These are phyloP conservation scores for Luidia sarsii DNA, from an alignment of 53 echinoderm and acorn worm genomes.

Conservation along the genomic window DNA sequence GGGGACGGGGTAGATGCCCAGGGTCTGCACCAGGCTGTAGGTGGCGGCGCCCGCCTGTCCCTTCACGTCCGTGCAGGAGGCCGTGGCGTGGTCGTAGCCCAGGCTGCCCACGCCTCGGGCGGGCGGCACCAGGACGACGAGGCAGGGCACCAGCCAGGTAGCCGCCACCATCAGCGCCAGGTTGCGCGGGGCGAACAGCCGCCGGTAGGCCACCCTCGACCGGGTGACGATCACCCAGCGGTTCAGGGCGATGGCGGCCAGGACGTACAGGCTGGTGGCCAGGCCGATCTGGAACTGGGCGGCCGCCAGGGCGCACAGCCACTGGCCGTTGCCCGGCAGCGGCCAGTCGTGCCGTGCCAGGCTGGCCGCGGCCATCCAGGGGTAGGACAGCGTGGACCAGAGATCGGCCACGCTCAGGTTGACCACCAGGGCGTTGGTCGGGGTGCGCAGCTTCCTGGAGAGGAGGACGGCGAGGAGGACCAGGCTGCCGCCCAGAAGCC, in stretches of 20 bases:
- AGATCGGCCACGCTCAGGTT: no score
- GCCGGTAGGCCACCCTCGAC: background rate
- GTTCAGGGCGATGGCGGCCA: slow-evolving; percentile 31
- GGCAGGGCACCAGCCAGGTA: slow-evolving; percentile 23
- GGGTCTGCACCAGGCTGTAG: slow-evolving; percentile 9
- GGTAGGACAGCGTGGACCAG: slow-evolving; percentile 11
- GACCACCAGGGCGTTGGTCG: no score
- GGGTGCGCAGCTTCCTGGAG: slow-evolving; percentile 48
- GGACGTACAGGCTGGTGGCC: slow-evolving; percentile 10
- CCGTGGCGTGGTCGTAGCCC: background rate
- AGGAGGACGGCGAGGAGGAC: slow-evolving; percentile 42
- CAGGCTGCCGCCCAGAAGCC: slow-evolving; percentile 29
- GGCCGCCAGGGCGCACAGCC: slow-evolving; percentile 5
- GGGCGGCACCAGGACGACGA: slow-evolving; percentile 9
- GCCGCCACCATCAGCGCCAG: slow-evolving; percentile 19
- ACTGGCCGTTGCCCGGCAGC: background rate
- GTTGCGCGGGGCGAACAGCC: slow-evolving; percentile 12
- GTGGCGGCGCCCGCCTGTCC: background rate
- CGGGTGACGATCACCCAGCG: slow-evolving; percentile 22
- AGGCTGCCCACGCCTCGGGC: background rate
- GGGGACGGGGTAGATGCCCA: slow-evolving; percentile 29
- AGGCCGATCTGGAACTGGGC: slow-evolving; percentile 16
- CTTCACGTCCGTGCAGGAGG: slow-evolving; percentile 11
- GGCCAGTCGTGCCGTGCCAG: background rate
- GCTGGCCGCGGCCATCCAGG: background rate